Conservation (phyloP, 2,113 vertebrate species). For the Toxotes jaculatrix region DNA sequence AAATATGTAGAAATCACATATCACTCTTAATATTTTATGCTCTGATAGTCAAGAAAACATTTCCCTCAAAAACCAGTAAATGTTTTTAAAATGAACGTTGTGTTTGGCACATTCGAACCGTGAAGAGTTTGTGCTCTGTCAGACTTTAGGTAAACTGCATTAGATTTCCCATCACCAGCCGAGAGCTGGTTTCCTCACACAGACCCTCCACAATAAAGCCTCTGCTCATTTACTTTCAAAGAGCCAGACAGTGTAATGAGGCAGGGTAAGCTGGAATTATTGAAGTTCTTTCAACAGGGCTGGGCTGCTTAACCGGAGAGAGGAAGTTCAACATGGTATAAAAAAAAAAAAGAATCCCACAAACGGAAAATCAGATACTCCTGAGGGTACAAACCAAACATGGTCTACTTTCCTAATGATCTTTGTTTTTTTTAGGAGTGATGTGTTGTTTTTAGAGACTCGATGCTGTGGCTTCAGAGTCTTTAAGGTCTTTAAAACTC, state of each 20-base stretch:
- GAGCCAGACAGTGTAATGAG: conserved; percentile 52
- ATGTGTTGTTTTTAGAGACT: background rate
- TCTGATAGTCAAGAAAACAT: background rate
- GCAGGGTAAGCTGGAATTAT: conserved; percentile 19
- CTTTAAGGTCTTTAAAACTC: too few species aligned
- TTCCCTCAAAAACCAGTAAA: background rate
- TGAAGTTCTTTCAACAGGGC: conserved; percentile 3
- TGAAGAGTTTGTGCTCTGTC: background rate
- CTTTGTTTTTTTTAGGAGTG: background rate
- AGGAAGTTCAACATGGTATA: background rate
- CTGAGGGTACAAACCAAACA: too few species aligned
- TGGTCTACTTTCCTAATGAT: background rate
- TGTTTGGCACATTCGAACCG: too few species aligned
- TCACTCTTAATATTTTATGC: background rate
- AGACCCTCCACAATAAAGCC: conserved; percentile 18
- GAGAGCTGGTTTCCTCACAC: conserved; percentile 4
- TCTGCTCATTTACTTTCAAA: conserved; percentile 38
- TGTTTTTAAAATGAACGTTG: too few species aligned
- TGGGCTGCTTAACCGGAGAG: background rate
- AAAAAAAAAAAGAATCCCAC: background rate
- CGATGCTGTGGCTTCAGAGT: too few species aligned
- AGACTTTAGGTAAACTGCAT: background rate
- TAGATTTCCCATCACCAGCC: background rate
- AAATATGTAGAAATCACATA: background rate
- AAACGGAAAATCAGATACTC: background rate